A percentile compares a stretch with the other conserved stretches of the same genome.
Conservation (phyloP, 2,113 vertebrate genomes). For the Agapornis roseicollis region DNA sequence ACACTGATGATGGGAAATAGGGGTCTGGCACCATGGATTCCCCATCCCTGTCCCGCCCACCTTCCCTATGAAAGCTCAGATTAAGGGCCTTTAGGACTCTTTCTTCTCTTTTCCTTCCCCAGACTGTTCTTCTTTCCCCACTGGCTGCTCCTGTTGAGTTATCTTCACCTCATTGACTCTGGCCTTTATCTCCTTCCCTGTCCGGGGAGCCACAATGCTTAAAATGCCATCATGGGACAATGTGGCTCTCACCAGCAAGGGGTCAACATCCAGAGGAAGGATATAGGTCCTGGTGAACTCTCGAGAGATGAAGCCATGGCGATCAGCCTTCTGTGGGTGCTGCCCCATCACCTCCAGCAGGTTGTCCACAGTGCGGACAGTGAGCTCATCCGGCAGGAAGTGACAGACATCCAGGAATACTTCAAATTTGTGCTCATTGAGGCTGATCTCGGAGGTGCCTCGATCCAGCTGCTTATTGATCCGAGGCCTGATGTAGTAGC, state of each 20-base stretch:
- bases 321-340: slow-evolving; percentile 82
- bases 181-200: slow-evolving; percentile 71
- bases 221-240: slow-evolving; percentile 85
- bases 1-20: neutral
- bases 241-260: slow-evolving; percentile 77
- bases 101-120: slow-evolving; percentile 17
- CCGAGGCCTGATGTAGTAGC: slow-evolving; percentile 85
- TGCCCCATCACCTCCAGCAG: slow-evolving; percentile 83
- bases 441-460: slow-evolving; percentile 81
- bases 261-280: slow-evolving; percentile 83
- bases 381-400: slow-evolving; percentile 83
- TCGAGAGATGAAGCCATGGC: slow-evolving; percentile 83
- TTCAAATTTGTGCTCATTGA: slow-evolving; percentile 82
- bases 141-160: slow-evolving; percentile 54
- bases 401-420: slow-evolving; percentile 86
- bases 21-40: neutral
- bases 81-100: slow-evolving; percentile 18
- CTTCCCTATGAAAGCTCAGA: neutral
- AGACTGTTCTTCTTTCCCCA: neutral
- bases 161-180: slow-evolving; percentile 77
- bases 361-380: slow-evolving; percentile 85
- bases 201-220: slow-evolving; percentile 79
- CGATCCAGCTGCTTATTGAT: slow-evolving; percentile 77
- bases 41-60: neutral
- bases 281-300: slow-evolving; percentile 87